phyloP scores from a whole-genome alignment of 2,113 vertebrate species.

The Zapus hudsonius region DNA sequence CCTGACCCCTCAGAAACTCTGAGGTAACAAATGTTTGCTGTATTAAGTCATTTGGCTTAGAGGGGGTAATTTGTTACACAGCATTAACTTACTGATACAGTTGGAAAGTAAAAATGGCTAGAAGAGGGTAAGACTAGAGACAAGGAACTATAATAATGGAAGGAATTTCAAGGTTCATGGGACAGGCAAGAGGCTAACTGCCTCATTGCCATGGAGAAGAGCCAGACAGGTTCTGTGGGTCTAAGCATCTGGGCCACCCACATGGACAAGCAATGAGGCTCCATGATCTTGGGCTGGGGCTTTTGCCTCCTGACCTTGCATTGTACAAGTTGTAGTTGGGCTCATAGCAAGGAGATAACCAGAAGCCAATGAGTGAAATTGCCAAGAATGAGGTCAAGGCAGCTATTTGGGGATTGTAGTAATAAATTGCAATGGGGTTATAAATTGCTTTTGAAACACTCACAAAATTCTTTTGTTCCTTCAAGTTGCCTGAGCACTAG shows the following conservation, averaged over 20 bases:
- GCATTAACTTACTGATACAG: background rate
- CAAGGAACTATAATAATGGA: background rate
- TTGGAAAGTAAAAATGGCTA: background rate
- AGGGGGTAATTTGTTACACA: background rate
- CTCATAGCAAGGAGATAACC: background rate
- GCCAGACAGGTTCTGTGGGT: background rate
- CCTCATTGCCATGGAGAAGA: background rate
- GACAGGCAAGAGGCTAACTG: background rate
- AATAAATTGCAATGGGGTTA: background rate
- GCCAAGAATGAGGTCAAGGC: background rate
- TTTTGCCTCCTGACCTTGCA: background rate
- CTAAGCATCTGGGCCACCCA: background rate
- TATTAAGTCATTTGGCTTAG: background rate
- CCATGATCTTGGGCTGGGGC: background rate
- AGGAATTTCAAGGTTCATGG: background rate
- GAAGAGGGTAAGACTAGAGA: background rate
- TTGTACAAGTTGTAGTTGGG: background rate
- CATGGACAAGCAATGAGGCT: background rate
- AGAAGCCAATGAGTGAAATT: background rate
- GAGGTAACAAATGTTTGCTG: background rate
- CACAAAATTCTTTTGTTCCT: constrained; percentile 19
- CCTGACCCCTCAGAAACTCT: background rate
- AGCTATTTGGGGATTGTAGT: background rate
- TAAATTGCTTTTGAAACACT: background rate
- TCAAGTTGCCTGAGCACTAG: background rate